Percentiles rank a stretch among this genome's conserved stretches.
Conservation (phyloP, 2,888 invertebrate genomes). For the Eupithecia insigniata region DNA sequence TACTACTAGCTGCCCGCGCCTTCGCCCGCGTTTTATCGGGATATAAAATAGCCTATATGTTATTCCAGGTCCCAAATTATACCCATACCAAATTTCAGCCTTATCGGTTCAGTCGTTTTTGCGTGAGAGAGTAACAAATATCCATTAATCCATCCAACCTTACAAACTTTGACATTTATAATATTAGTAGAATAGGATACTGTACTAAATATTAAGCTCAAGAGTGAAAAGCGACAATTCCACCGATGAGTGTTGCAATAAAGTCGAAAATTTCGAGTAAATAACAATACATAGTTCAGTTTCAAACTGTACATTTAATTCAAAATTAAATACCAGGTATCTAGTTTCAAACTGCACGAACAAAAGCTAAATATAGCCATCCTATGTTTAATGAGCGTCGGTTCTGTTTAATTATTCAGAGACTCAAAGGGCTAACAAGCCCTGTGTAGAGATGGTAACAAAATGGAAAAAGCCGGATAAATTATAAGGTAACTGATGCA, state of each 20-base stretch:
- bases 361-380: slow-evolving; percentile 23
- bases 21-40: no score
- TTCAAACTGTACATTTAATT: neutral
- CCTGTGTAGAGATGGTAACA: slow-evolving; percentile 5
- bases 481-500: neutral
- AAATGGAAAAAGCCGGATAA: neutral
- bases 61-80: no score
- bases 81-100: no score
- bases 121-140: no score
- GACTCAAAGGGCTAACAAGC: slow-evolving; percentile 39
- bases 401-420: slow-evolving; percentile 33
- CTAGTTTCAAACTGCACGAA: neutral
- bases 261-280: neutral
- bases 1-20: no score
- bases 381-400: slow-evolving; percentile 23
- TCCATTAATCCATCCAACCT: no score
- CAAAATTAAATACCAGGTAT: neutral
- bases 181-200: no score
- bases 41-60: no score
- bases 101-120: no score
- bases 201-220: no score
- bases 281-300: neutral
- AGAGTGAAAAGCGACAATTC: neutral
- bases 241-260: neutral
- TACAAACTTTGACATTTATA: no score